Evolutionary conservation across 2,797 vertebrate species (phyloP).

Genomic region (Liparis tanakae): DNA sequence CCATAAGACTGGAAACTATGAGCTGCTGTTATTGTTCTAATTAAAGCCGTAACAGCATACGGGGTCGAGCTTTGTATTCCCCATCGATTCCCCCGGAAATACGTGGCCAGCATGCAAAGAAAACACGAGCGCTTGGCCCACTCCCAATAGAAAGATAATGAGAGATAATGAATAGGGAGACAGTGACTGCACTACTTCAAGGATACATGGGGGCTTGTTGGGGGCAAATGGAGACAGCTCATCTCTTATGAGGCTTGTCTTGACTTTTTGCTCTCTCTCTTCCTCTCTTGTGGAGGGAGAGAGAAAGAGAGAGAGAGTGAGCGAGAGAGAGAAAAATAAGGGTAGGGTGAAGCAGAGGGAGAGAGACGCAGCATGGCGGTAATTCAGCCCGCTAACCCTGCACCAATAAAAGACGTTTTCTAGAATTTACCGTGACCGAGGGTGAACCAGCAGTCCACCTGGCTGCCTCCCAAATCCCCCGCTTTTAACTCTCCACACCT

Average conservation of each 20-base stretch:
- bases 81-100: slow-evolving; percentile 68
- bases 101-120: slow-evolving; percentile 65
- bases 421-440: slow-evolving; percentile 77
- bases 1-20: slow-evolving; percentile 51
- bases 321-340: slow-evolving; percentile 24
- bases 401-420: slow-evolving; percentile 59
- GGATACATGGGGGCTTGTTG: slow-evolving; percentile 69
- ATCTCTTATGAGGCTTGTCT: slow-evolving; percentile 64
- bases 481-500: slow-evolving; percentile 66
- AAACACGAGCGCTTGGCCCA: slow-evolving; percentile 66
- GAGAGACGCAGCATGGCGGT: slow-evolving; percentile 53
- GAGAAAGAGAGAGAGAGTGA: slow-evolving; percentile 14
- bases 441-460: slow-evolving; percentile 72
- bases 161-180: slow-evolving; percentile 78
- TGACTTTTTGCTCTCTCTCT: slow-evolving; percentile 50
- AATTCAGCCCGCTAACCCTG: slow-evolving; percentile 77
- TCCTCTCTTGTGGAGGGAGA: slow-evolving; percentile 14
- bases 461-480: slow-evolving; percentile 71
- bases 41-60: slow-evolving; percentile 69
- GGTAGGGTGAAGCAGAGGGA: slow-evolving; percentile 23
- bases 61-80: slow-evolving; percentile 56
- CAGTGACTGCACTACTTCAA: slow-evolving; percentile 64
- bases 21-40: slow-evolving; percentile 75
- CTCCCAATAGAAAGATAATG: slow-evolving; percentile 76
- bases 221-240: slow-evolving; percentile 71